Evolutionary conservation across 2,113 vertebrate genomes (phyloP), one percentile per base, ranked within the genome.

Genomic region (Benitochromis conjunctus): DNA sequence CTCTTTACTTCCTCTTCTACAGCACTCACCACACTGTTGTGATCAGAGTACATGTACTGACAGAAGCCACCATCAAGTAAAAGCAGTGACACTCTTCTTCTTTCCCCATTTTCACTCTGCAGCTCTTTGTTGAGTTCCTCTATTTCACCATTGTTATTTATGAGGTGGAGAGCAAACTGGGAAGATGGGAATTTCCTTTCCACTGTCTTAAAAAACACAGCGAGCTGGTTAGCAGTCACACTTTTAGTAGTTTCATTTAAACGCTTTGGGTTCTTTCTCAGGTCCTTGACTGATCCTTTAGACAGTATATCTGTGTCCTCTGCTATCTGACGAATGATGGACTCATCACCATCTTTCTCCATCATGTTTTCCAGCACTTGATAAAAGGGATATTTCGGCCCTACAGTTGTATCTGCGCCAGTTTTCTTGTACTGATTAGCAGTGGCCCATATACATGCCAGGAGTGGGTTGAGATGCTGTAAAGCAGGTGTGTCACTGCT

Each of bases 401-500:
- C 90, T 19, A 86, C 29, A 0, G 13, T 84, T 0, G 2, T 0
- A 9, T 31, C 1, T 43, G 57, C 11, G n/a, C 38, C 34, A 7
- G 19, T 41, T 7, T 81, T 26, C 2, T 29, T 87, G 74, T 83
- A 85, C 46, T 90, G 85, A 31, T 88, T 94, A 0, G 1, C 87
- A 64, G 82, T 80, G 14, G 36, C 41, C 94, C 94, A 96, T 76
- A 95, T 94, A n/a, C 77, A 57, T 3, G 92, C 91, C 66, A 95
- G 62, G 19, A 95, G 80, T 9, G 90, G 34, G 19, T 91, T 94
- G 1, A 94, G 71, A 60, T 92, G 81, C 0, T 92, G 84, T 31
- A 96, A 81, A 58, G 83, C 88, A 34, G 93, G 88, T 62, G 93
- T 95, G 1, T 87, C 0, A 56, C 29, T 91, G n/a, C 79, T 1